phyloP scores from a whole-genome alignment of 2,888 invertebrate species.

The Metopia argyrocephala region DNA sequence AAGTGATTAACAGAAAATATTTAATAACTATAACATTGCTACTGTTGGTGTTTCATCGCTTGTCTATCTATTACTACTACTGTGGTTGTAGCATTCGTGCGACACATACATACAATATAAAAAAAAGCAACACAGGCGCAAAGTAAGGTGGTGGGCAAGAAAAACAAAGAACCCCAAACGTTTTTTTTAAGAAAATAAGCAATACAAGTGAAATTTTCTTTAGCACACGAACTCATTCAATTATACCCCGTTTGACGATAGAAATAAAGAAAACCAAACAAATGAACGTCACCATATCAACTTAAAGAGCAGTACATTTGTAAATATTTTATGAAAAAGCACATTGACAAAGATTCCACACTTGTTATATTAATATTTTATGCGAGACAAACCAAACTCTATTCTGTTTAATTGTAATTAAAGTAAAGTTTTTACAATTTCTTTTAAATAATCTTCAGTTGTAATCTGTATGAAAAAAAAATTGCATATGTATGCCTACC shows the following conservation, averaged over 20 bases:
- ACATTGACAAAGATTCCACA: neutral
- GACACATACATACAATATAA: constrained; percentile 2
- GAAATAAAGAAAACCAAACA: constrained; percentile 13
- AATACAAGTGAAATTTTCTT: constrained; percentile 34
- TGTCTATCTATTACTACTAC: neutral
- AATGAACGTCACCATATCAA: constrained; percentile 35
- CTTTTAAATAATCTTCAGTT: no score
- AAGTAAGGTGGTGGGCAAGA: constrained; percentile 34
- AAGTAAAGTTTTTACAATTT: no score
- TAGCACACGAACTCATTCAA: neutral
- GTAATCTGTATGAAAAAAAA: no score
- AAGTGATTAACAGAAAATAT: constrained; percentile 38
- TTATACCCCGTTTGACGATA: neutral
- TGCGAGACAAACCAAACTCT: neutral
- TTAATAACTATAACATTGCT: constrained; percentile 9
- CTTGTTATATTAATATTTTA: neutral
- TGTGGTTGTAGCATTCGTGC: neutral
- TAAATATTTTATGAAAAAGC: neutral
- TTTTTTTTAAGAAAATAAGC: constrained; percentile 26
- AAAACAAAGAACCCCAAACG: constrained; percentile 17
- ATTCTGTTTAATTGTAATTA: neutral
- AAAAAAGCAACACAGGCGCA: constrained; percentile 48
- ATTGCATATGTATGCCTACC: no score
- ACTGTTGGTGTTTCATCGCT: constrained; percentile 22
- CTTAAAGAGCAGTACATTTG: neutral